These are phyloP conservation scores for Eupristina koningsbergeri DNA, from an alignment of 1,140 invertebrate genomes.

Conservation along the genomic window DNA sequence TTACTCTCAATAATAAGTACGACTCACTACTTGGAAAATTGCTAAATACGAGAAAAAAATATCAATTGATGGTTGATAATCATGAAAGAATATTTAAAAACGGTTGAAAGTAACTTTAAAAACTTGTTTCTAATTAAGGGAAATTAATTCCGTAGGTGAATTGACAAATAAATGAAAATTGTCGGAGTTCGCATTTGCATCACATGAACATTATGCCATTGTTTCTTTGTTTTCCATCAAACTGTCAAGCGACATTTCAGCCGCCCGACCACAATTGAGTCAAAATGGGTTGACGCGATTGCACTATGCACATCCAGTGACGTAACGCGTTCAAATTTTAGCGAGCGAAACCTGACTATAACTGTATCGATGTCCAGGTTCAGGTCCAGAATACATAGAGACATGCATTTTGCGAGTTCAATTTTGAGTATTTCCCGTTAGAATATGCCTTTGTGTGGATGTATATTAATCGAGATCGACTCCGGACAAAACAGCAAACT, in stretches of 20 bases:
- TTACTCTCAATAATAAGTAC: background rate
- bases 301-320: conserved; percentile 2
- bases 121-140: background rate
- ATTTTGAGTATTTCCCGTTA: background rate
- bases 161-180: conserved; percentile 1
- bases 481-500: background rate
- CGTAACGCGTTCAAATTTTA: conserved; percentile 15
- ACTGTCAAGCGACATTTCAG: conserved; percentile 40
- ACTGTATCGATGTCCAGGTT: background rate
- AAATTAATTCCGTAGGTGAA: conserved; percentile 21
- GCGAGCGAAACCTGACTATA: too few relatives aligned
- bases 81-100: background rate
- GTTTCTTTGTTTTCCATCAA: conserved; percentile 49
- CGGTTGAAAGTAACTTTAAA: background rate
- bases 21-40: too few relatives aligned
- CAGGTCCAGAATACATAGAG: background rate
- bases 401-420: conserved; percentile 3
- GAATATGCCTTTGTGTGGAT: background rate
- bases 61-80: background rate
- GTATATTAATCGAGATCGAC: background rate
- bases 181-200: background rate
- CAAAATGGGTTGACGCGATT: conserved; percentile 49
- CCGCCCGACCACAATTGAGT: conserved; percentile 24
- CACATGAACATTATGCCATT: conserved; percentile 22
- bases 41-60: too few relatives aligned